These are phyloP conservation scores for Tipula confusa DNA, from an alignment of 2,888 invertebrate genomes.

Conservation along the genomic window DNA sequence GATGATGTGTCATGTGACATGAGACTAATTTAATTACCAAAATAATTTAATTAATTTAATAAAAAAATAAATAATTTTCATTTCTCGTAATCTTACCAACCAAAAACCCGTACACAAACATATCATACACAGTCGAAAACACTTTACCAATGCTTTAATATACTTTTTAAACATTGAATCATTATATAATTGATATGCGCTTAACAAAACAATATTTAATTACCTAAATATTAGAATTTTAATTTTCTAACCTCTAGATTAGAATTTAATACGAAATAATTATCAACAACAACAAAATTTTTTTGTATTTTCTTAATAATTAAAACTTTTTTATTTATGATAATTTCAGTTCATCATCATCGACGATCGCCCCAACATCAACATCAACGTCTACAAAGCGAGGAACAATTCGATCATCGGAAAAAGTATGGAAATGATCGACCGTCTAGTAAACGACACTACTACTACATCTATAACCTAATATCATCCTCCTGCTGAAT, in stretches of 20 bases:
- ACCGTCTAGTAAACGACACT: neutral
- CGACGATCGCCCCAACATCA: neutral
- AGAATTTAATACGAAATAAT: neutral
- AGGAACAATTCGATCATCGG: neutral
- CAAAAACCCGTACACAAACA: neutral
- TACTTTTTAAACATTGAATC: neutral
- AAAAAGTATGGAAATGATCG: neutral
- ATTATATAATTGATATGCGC: neutral
- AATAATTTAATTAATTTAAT: neutral
- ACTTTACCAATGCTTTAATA: neutral
- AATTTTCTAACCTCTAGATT: neutral
- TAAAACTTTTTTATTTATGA: neutral
- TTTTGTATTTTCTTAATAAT: neutral
- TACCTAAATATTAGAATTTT: neutral
- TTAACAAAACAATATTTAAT: too few species aligned
- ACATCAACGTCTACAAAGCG: neutral
- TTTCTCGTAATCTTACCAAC: neutral
- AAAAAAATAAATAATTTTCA: neutral
- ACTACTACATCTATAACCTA: too few species aligned
- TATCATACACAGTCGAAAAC: neutral
- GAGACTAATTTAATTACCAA: constrained; percentile 25
- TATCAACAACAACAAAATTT: too few species aligned
- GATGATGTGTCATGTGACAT: constrained; percentile 20
- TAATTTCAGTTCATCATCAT: neutral
- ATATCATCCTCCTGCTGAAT: too few species aligned